Evolutionary conservation across 2,113 vertebrate species (phyloP).

Genomic region (Pyrgilauda ruficollis): DNA sequence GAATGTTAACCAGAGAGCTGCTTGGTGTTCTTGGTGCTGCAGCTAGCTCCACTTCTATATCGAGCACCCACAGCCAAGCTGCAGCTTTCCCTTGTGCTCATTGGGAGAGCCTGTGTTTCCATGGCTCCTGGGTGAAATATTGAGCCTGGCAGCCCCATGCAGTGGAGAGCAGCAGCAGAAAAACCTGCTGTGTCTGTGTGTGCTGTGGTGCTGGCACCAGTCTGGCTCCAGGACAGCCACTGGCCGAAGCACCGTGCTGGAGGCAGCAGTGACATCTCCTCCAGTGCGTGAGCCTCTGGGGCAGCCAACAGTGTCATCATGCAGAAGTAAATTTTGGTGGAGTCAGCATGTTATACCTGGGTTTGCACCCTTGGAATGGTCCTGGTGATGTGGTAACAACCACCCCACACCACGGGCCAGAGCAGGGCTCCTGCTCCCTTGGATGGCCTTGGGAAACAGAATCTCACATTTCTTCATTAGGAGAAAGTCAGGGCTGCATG

Average conservation of each 20-base stretch:
- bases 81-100: neutral
- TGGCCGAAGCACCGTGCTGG: accelerated
- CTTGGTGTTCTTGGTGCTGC: neutral
- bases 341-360: neutral
- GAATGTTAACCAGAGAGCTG: neutral
- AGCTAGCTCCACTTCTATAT: neutral
- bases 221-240: neutral
- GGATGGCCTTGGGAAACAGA: neutral
- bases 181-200: neutral
- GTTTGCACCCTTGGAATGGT: neutral
- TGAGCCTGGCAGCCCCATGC: constrained; percentile 40
- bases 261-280: neutral
- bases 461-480: neutral
- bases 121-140: neutral
- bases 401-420: accelerated
- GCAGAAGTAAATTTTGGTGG: neutral
- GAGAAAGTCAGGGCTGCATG: neutral
- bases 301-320: accelerated
- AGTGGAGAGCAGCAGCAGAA: neutral
- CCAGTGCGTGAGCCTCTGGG: neutral
- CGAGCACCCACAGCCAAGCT: neutral
- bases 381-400: neutral
- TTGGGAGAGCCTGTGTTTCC: neutral
- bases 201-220: accelerated
- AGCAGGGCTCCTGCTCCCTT: neutral